These are phyloP conservation scores for Ornithoptera priamus DNA, from an alignment of 2,888 invertebrate genomes.

Conservation along the genomic window DNA sequence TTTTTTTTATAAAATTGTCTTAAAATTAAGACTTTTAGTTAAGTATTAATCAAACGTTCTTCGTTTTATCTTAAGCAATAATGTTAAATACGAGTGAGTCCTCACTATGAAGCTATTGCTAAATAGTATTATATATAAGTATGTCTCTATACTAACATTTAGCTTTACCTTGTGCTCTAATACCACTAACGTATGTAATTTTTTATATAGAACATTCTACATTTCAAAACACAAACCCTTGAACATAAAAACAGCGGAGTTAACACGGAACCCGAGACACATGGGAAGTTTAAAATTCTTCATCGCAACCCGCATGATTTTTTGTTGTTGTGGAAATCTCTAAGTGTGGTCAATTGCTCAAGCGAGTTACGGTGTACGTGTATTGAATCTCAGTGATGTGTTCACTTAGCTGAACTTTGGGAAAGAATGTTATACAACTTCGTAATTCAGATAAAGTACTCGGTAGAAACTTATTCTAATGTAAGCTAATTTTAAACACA, in stretches of 20 bases:
- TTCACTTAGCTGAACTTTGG: not conserved
- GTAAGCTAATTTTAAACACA: not conserved
- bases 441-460: not conserved
- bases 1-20: too few species aligned
- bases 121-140: too few species aligned
- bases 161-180: too few species aligned
- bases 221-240: slow-evolving; percentile 13
- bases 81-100: too few species aligned
- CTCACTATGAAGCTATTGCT: too few species aligned
- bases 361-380: slow-evolving; percentile 16
- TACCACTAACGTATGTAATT: too few species aligned
- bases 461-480: not conserved
- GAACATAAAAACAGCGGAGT: slow-evolving; percentile 8
- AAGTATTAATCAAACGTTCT: too few species aligned
- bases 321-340: slow-evolving; percentile 17
- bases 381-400: slow-evolving; percentile 5
- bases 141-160: too few species aligned
- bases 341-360: slow-evolving; percentile 22
- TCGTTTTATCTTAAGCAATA: too few species aligned
- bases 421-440: not conserved
- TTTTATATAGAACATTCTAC: not conserved
- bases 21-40: too few species aligned
- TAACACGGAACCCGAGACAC: slow-evolving; percentile 26
- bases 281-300: slow-evolving; percentile 29
- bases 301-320: slow-evolving; percentile 24